Evolutionary conservation across 2,113 vertebrate genomes (phyloP), one percentile per base, ranked within the genome.

Genomic region (Equus quagga): DNA sequence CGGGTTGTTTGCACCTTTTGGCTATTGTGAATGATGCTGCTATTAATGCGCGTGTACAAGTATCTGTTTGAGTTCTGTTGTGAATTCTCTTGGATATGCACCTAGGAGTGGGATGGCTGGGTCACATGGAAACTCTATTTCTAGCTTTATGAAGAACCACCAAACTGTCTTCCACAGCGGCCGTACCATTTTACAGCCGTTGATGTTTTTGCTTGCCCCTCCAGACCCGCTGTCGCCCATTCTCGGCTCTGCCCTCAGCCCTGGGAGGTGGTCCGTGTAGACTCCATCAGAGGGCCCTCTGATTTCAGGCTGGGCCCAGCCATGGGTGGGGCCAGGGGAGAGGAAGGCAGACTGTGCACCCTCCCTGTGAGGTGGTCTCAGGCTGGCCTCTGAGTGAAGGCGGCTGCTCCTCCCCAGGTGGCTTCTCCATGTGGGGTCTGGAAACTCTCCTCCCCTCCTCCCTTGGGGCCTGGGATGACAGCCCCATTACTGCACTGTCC

Each of bases 341-440:
- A 56, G 18, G 24, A 56, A 36, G 31, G 44, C 15, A 0, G 51
- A 51, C 26, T 13, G 15, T 3, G 28, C 9, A n/a, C 26, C n/a
- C 10, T 5, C 8, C 24, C 33, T 6, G 0, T 0, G 46, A 28
- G 44, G n/a, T 28, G 0, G 0, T 44, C 44, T 72, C 21, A 5
- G 12, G 64, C 28, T 11, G 86, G 54, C 12, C 0, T 49, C 64
- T 8, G 58, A 11, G 3, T 54, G 51, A 14, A 14, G 51, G 14
- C 15, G 31, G 21, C 2, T 3, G 4, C 36, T 76, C 69, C 31
- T 49, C 18, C 1, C 49, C 31, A 31, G 36, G 28, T 0, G 31
- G 44, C 18, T 0, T 60, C 70, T 90, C n/a, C 24, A 6, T 1
- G 5, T 28, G 49, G 46, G 15, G 10, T 33, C 19, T 14, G 1